These are phyloP conservation scores for Torymus tubicola DNA, from an alignment of 2,888 invertebrate species.

Conservation along the genomic window DNA sequence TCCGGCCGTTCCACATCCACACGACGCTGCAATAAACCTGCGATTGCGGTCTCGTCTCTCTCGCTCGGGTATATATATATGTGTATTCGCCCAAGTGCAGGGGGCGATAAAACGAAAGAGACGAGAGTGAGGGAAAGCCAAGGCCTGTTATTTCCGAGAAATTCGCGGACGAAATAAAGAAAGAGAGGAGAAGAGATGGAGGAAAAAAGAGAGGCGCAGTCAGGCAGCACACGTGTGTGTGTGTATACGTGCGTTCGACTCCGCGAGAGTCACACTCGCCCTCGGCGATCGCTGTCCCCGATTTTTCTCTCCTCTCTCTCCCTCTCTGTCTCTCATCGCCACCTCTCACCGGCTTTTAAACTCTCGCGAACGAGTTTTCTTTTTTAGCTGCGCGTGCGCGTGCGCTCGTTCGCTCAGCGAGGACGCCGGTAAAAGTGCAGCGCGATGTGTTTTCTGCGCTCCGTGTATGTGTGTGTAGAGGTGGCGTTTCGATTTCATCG, in stretches of 20 bases:
- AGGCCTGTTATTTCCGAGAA: constrained; percentile 43
- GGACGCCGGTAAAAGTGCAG: constrained; percentile 58
- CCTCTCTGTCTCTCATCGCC: neutral
- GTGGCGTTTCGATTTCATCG: constrained; percentile 23
- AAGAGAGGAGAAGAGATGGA: neutral
- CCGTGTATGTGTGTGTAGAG: too few relatives aligned
- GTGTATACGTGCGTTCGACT: constrained; percentile 1
- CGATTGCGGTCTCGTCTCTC: neutral
- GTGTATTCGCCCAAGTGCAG: constrained; percentile 13
- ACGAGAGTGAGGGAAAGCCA: neutral
- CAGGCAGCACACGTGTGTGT: neutral
- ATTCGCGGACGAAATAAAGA: constrained; percentile 20
- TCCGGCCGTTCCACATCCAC: constrained; percentile 1
- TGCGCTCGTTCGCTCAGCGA: neutral
- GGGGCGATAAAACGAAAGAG: constrained; percentile 19
- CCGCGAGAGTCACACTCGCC: constrained; percentile 28
- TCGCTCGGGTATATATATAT: neutral
- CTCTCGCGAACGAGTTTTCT: constrained; percentile 57
- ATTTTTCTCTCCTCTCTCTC: constrained; percentile 48
- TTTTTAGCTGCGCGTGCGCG: constrained; percentile 19
- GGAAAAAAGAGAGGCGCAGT: neutral
- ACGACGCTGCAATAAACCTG: constrained; percentile 9
- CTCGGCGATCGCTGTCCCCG: constrained; percentile 58
- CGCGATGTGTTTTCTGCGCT: neutral
- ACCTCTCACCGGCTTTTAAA: constrained; percentile 41